phyloP scores from a whole-genome alignment of 2,888 invertebrate species.

The Ypsolopha sequella region DNA sequence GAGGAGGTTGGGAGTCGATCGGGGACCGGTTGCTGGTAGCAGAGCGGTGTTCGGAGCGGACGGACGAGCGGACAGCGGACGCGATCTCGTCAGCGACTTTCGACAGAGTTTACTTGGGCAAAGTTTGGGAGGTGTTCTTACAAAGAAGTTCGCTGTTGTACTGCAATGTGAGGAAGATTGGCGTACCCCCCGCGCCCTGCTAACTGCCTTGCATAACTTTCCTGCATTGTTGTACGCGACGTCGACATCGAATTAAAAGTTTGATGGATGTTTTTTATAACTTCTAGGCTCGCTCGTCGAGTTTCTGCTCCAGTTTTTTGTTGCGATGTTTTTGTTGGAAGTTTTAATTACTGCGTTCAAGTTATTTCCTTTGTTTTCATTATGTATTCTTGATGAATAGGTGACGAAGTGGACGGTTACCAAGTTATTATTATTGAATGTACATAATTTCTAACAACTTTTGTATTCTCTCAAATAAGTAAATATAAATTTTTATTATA shows the following conservation, averaged over 20 bases:
- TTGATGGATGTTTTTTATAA: slow-evolving; percentile 20
- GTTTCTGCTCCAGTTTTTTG: background rate
- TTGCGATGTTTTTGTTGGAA: background rate
- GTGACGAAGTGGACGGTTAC: no score
- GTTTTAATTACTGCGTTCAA: no score
- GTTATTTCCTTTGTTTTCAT: no score
- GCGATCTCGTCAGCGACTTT: slow-evolving; percentile 30
- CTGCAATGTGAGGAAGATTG: slow-evolving; percentile 59
- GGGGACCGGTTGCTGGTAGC: slow-evolving; percentile 15
- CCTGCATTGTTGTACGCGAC: slow-evolving; percentile 54
- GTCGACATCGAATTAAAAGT: slow-evolving; percentile 56
- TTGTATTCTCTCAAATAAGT: no score
- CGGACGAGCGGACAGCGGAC: slow-evolving; percentile 24
- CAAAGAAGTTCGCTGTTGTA: slow-evolving; percentile 63
- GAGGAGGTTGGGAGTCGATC: slow-evolving; percentile 43
- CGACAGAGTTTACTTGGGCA: slow-evolving; percentile 59
- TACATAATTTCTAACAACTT: no score
- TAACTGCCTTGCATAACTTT: slow-evolving; percentile 38
- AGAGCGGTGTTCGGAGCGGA: slow-evolving; percentile 25
- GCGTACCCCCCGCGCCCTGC: slow-evolving; percentile 41
- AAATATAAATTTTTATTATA: no score
- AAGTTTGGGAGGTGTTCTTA: slow-evolving; percentile 66
- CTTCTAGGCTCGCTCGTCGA: background rate
- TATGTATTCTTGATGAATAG: no score
- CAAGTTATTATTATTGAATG: no score